Conservation (phyloP, 2,113 vertebrate species). For the Trogon melanurus region DNA sequence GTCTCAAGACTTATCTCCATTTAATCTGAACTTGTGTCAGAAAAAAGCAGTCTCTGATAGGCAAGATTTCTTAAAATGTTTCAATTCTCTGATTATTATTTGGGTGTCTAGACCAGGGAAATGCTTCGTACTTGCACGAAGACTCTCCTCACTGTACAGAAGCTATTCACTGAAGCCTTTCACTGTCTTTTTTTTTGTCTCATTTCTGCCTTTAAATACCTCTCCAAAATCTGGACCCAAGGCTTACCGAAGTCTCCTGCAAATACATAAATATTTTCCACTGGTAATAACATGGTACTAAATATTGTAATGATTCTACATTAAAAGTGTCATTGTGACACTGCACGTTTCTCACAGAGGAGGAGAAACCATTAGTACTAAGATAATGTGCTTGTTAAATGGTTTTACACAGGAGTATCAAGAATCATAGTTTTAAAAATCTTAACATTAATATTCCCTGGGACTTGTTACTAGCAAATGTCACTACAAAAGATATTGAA, state of each 20-base stretch:
- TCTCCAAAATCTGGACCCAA: background rate
- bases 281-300: background rate
- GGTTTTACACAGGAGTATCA: background rate
- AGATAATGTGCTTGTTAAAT: background rate
- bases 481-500: background rate
- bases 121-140: background rate
- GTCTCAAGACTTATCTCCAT: background rate
- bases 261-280: conserved; percentile 14
- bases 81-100: background rate
- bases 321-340: background rate
- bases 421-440: background rate
- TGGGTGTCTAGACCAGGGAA: background rate
- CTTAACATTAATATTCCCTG: background rate
- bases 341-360: background rate
- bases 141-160: background rate
- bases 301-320: background rate
- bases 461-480: background rate
- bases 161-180: background rate
- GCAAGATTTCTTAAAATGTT: background rate
- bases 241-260: background rate
- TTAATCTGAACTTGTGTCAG: background rate
- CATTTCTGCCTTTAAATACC: background rate
- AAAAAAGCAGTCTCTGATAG: background rate
- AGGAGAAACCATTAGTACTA: background rate
- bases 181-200: background rate